Percentiles rank a stretch among this genome's conserved stretches.
These are phyloP conservation scores for Steinernema feltiae DNA, from an alignment of 1,140 invertebrate species.

Conservation along the genomic window DNA sequence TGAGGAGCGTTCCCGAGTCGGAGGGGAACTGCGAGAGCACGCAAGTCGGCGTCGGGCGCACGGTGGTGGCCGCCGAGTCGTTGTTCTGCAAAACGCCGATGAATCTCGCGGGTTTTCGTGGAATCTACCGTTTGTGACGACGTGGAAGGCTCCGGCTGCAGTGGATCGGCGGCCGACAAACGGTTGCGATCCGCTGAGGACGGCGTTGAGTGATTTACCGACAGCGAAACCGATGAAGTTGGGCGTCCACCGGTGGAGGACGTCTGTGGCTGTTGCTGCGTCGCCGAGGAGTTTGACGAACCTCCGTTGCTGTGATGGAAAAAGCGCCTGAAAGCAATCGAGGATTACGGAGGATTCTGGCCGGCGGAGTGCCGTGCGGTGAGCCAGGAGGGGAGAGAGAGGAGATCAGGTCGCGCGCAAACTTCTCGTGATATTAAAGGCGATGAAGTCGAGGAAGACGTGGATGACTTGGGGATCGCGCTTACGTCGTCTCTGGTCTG, in stretches of 20 bases:
- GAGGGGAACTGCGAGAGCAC: not conserved
- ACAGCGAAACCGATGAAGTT: not conserved
- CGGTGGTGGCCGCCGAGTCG: not conserved
- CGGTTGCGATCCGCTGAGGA: slow-evolving; percentile 14
- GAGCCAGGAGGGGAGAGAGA: not conserved
- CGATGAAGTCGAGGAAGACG: not conserved
- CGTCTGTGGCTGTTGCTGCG: not conserved
- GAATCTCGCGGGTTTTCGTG: no score
- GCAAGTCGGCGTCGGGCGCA: not conserved
- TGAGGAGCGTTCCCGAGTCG: not conserved
- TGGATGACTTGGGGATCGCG: not conserved
- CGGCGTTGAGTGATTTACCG: slow-evolving; percentile 8
- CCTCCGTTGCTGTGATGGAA: slow-evolving; percentile 7
- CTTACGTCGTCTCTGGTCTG: not conserved
- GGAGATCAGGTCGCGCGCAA: not conserved
- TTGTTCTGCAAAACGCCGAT: not conserved
- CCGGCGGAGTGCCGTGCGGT: not conserved
- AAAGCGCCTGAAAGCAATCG: not conserved
- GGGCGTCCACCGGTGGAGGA: not conserved
- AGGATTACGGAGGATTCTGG: no score
- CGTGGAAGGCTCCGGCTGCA: not conserved
- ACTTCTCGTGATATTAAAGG: not conserved
- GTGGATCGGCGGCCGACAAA: slow-evolving; percentile 6
- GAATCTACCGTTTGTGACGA: not conserved
- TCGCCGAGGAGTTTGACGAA: not conserved